Conservation (phyloP, 2,888 invertebrate genomes). For the Stramonita haemastoma region DNA sequence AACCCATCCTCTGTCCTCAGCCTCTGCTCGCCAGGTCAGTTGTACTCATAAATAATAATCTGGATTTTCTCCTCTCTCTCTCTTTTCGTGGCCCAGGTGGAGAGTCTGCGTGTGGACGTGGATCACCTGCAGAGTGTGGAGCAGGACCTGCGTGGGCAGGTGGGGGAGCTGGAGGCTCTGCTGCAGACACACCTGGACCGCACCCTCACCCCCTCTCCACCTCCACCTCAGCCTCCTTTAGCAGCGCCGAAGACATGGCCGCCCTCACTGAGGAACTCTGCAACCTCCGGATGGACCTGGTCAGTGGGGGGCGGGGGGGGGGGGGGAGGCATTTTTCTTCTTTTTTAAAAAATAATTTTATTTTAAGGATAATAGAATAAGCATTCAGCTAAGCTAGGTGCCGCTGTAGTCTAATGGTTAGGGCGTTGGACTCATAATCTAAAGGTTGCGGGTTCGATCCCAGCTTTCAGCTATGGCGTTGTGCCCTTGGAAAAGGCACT, state of each 20-base stretch:
- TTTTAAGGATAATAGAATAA: too few species aligned
- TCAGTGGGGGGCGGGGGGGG: background rate
- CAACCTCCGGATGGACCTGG: constrained; percentile 51
- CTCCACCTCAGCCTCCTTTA: constrained; percentile 38
- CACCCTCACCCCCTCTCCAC: constrained; percentile 15
- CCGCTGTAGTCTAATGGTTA: too few species aligned
- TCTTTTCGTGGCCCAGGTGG: background rate
- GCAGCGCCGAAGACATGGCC: constrained; percentile 33
- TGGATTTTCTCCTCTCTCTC: background rate
- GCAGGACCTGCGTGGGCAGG: constrained; percentile 8
- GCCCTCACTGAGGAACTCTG: constrained; percentile 49
- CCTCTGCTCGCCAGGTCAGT: too few species aligned
- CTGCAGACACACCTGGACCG: constrained; percentile 40
- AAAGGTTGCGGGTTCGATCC: too few species aligned
- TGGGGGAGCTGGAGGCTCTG: constrained; percentile 32
- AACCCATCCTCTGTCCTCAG: too few species aligned
- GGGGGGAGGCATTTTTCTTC: too few species aligned
- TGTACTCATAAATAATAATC: too few species aligned
- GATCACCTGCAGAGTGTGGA: constrained; percentile 28
- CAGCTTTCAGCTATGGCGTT: too few species aligned
- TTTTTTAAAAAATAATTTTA: too few species aligned
- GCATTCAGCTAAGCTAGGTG: too few species aligned
- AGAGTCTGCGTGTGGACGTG: constrained; percentile 19
- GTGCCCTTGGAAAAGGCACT: too few species aligned
- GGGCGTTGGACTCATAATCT: too few species aligned